phyloP scores from a whole-genome alignment of 2,888 invertebrate species.

The Imbricaverruca yamaguchii region DNA sequence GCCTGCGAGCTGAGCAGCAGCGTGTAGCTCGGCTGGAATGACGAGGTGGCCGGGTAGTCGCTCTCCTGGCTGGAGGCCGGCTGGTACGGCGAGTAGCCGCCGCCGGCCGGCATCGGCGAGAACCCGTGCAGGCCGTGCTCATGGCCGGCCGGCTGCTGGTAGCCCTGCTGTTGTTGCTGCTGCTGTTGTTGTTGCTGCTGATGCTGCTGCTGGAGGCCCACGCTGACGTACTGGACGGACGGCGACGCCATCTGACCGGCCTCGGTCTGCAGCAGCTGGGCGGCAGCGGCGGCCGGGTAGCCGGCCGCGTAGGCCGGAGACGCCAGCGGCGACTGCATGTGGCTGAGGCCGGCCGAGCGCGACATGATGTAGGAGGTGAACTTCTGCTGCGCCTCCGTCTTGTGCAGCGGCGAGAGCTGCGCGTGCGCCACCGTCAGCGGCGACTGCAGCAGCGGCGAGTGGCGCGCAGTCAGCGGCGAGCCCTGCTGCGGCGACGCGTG shows the following conservation, averaged over 20 bases:
- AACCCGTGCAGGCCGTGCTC: constrained; percentile 25
- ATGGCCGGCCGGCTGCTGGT: constrained; percentile 35
- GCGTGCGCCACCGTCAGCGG: constrained; percentile 5
- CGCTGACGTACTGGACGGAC: background rate
- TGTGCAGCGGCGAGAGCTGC: background rate
- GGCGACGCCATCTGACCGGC: background rate
- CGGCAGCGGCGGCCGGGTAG: background rate
- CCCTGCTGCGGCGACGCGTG: background rate
- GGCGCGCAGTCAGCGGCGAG: background rate
- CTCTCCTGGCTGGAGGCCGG: background rate
- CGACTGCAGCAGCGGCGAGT: background rate
- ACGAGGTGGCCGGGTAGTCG: background rate
- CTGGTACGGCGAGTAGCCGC: constrained; percentile 23
- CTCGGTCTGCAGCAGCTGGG: background rate
- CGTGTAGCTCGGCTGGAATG: constrained; percentile 22
- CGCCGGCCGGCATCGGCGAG: constrained; percentile 11
- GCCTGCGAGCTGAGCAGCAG: constrained; percentile 11
- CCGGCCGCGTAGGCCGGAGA: background rate
- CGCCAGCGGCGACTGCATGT: constrained; percentile 18
- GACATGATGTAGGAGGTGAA: background rate
- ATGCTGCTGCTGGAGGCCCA: constrained; percentile 22
- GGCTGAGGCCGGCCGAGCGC: background rate
- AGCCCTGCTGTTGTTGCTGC: constrained; percentile 37
- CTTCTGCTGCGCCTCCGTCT: constrained; percentile 3
- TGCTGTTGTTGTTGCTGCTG: constrained; percentile 26